Base-by-base conservation (phyloP, 1,140 invertebrate genomes). In the Apis cerana region DNA sequence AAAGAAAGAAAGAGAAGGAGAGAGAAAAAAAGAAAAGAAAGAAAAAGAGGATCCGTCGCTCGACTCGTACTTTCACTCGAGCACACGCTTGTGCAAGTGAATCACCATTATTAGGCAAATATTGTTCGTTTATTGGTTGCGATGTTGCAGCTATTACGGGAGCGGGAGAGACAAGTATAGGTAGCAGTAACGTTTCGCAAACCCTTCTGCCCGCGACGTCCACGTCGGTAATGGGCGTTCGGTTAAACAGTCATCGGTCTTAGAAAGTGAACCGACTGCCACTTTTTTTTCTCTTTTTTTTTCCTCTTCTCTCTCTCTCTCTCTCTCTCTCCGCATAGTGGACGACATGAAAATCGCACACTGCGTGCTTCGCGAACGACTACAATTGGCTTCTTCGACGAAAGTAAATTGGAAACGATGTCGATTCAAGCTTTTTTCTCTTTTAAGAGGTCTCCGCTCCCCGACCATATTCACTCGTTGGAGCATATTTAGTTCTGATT, bases 231-330 rank as follows among this genome's bases (percentile, higher is more conserved):
- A 86, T 78, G 68, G 85, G 69, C 56, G 82, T 84, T 86, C 78
- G 77, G 85, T 87, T 84, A 87, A 87, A 87, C 85, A 86, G 84
- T 85, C 71, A 54, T 64, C 68, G 52, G 81, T 61, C 69, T 88
- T 88, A 88, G 81, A 88, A 88, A 86, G 84, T 75, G 65, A 86
- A 82, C 72, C 75, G 21, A 54, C 62, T 62, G 33, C 50, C 7
- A 59, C 69, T 56, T 7, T 43, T 43, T 43, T 0, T 43, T 43
- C 3, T 43, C 33, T 43, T 7, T 5, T 2, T 43, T 2, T 43
- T 43, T 43, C 33, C 5, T 43, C 33, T 7, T 7, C 33, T 33
- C 33, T 33, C 33, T 33, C 4, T 33, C 33, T 33, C 5, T 43
- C 33, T 43, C 5, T 43, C 0, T 43, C 5, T 43, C 5, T 43